These are phyloP conservation scores for Tachycineta bicolor DNA, from an alignment of 2,113 vertebrate species.

Conservation along the genomic window DNA sequence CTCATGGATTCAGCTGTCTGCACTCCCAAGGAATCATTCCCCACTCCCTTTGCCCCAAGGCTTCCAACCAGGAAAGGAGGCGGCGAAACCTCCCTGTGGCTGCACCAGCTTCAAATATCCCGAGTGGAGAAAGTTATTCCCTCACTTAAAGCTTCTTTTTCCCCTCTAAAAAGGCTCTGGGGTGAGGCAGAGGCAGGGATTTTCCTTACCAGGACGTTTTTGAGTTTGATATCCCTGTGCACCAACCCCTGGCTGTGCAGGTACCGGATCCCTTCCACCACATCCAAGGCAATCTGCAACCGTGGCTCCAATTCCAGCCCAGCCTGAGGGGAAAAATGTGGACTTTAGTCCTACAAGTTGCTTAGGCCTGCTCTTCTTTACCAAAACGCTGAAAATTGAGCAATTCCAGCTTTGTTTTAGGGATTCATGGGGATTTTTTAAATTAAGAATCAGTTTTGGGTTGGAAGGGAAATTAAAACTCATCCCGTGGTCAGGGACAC, in stretches of 20 bases:
- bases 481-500: not conserved
- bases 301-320: constrained; percentile 87
- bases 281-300: constrained; percentile 92
- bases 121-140: not conserved
- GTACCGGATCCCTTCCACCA: constrained; percentile 96
- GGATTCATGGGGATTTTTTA: not conserved
- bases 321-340: constrained; percentile 64
- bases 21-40: not conserved
- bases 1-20: not conserved
- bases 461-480: not conserved
- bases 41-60: not conserved
- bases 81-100: not conserved
- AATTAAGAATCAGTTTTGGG: not conserved
- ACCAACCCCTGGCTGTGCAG: constrained; percentile 94
- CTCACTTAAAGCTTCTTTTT: not conserved
- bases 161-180: not conserved
- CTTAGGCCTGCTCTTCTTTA: not conserved
- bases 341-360: not conserved
- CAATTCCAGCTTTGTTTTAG: not conserved
- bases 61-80: not conserved
- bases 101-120: not conserved
- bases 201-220: constrained; percentile 94
- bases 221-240: constrained; percentile 96
- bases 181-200: not conserved
- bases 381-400: not conserved